Base-by-base conservation (phyloP, 2,113 vertebrate genomes). In the Megaceryle torquata region DNA sequence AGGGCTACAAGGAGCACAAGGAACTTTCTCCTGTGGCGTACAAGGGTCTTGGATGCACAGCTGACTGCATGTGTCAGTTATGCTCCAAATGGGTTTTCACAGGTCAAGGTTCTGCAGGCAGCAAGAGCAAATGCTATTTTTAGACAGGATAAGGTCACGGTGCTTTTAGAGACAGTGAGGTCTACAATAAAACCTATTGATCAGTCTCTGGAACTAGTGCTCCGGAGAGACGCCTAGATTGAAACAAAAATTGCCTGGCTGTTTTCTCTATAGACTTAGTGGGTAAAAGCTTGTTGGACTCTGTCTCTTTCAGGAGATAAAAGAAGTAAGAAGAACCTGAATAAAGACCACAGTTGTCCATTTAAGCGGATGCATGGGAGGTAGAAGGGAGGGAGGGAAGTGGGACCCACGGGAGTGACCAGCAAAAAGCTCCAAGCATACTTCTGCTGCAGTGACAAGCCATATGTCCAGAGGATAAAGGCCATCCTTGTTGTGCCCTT, bases 121-220 rank as follows among this genome's bases (percentile, higher is more conserved):
- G 97, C 97, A 95, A 97, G 97, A 98, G 97, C 98, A 98, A 97
- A 98, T 51, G 91, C 98, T 98, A 98, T 98, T 98, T 98, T 98
- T 98, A 98, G 98, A 95, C 26, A 33, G 96, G 97, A 98, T 98
- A 98, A 98, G 98, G 98, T 98, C 98, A 98, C 95, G 70, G 80
- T 95, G 98, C 98, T 98, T 98, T 98, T 98, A 98, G 97, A 98
- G 98, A 98, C 98, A 98, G 97, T 97, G 96, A 98, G 97, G 97
- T 98, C 97, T 98, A 98, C 98, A 98, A 98, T 98, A 98, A 98
- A 98, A 98, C 98, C 98, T 98, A 98, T 98, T 98, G 98, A 98
- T 98, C 98, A 98, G 97, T 84, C 97, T 98, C 97, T 98, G 98
- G 97, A 98, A 98, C 98, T 96, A 96, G 93, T 33, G 41, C 98